Evolutionary conservation across 2,113 vertebrate genomes (phyloP), one percentile per base, ranked within the genome.

Genomic region (Pachypanchax playfairii): DNA sequence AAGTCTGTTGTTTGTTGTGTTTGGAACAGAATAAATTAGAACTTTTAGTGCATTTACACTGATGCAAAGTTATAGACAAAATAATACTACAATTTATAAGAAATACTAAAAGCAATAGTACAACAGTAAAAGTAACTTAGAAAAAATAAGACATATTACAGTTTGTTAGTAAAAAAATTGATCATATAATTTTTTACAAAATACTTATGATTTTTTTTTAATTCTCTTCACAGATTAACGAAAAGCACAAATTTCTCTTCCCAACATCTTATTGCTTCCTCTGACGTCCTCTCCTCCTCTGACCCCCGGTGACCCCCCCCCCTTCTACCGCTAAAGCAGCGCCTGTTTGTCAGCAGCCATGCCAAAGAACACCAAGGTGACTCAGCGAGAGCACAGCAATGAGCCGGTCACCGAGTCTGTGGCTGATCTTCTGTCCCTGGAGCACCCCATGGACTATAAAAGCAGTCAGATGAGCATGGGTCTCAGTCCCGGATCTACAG

Each of bases 351-450:
- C 31, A 48, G 24, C 64, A 61, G 58, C 65, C 78, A 99, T 99
- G 97, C 97, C 95, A 42, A 99, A 98, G 88, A 95, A 95, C 89
- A 99, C 96, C 90, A 98, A 98, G 78, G 96, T 98, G 82, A 96
- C 95, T 1, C 96, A 98, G 92, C 86, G 91, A 13, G 96, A 97
- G 85, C 96, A 97, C 87, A 96, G 95, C 92, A 95, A 88, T 15
- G 96, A 98, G 79, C 94, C 94, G 24, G 97, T 99, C 91, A 99
- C 97, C 0, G 97, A 99, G 90, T 99, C 97, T 0, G 97, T 99
- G 91, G 96, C 96, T 0, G 97, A 99, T 83, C 89, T 99, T 75
- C 90, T 99, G 91, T 96, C 96, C 70, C 93, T 96, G 0, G 94
- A 98, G 85, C 95, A 98, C 66, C 94, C 96, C 0, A 93, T 98